Percentiles rank a stretch among this genome's conserved stretches.
Conservation (phyloP, 2,113 vertebrate genomes). For the Antidorcas marsupialis region DNA sequence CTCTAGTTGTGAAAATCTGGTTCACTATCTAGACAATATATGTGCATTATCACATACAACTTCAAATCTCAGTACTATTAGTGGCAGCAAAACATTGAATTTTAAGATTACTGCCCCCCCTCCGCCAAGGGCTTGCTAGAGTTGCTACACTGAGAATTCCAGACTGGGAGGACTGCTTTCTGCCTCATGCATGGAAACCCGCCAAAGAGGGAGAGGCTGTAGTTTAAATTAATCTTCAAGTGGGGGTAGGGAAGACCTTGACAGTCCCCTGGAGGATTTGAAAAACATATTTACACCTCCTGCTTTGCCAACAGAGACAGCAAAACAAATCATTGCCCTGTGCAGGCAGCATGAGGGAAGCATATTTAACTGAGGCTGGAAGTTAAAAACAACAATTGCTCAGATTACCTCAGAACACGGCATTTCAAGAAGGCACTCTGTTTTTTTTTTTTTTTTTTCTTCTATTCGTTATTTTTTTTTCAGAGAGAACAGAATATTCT, state of each 20-base stretch:
- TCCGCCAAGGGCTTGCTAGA: not conserved
- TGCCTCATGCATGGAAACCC: not conserved
- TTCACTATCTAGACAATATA: not conserved
- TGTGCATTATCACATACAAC: not conserved
- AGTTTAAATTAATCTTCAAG: slow-evolving; percentile 2
- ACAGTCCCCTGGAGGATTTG: not conserved
- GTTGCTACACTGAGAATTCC: not conserved
- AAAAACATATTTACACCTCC: slow-evolving; percentile 52
- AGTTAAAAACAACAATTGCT: slow-evolving; percentile 47
- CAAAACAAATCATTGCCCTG: slow-evolving; percentile 50
- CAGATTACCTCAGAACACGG: slow-evolving; percentile 32
- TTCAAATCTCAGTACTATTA: not conserved
- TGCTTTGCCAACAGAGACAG: slow-evolving; percentile 50
- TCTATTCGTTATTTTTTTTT: not conserved
- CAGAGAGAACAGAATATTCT: not conserved
- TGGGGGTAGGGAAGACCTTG: not conserved
- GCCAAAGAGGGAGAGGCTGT: slow-evolving; percentile 32
- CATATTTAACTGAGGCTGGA: slow-evolving; percentile 34
- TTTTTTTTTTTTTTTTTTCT: not conserved
- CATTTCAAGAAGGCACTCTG: not conserved
- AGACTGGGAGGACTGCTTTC: slow-evolving; percentile 32
- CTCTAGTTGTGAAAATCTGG: not conserved
- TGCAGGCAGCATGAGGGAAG: slow-evolving; percentile 19
- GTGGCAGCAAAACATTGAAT: not conserved
- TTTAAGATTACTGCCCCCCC: not conserved